Evolutionary conservation across 1,140 invertebrate species (phyloP).

Genomic region (Rhopalosiphum maidis): DNA sequence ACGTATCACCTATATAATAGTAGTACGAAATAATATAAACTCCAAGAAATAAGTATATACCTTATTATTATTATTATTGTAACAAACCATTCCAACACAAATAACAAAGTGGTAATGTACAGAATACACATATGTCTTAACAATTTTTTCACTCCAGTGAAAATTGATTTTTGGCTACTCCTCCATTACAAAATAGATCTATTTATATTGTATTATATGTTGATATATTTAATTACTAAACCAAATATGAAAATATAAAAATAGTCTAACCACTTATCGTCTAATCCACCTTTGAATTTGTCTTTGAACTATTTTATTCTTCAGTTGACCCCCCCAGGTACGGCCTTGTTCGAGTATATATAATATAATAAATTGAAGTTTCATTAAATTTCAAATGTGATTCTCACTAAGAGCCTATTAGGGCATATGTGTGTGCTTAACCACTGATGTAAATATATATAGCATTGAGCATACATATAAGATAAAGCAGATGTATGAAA

Average conservation of each 20-base stretch:
- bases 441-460: too few species aligned
- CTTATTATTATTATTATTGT: not conserved
- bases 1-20: slow-evolving; percentile 70
- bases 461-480: too few species aligned
- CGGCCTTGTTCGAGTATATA: not conserved
- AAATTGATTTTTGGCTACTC: not conserved
- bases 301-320: not conserved
- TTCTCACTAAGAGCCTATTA: not conserved
- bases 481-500: not conserved
- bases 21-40: too few species aligned
- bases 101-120: not conserved
- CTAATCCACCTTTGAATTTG: not conserved
- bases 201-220: not conserved
- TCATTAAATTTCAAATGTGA: not conserved
- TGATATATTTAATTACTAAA: not conserved
- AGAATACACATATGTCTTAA: not conserved
- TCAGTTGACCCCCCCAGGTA: too few species aligned
- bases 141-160: not conserved
- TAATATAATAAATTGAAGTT: not conserved
- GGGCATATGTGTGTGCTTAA: not conserved
- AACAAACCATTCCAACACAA: not conserved
- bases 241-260: not conserved
- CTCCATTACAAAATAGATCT: not conserved
- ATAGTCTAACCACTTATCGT: not conserved
- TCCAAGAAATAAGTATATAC: not conserved